Evolutionary conservation across 2,797 vertebrate genomes (phyloP).

Genomic region (Amazonetta brasiliensis): DNA sequence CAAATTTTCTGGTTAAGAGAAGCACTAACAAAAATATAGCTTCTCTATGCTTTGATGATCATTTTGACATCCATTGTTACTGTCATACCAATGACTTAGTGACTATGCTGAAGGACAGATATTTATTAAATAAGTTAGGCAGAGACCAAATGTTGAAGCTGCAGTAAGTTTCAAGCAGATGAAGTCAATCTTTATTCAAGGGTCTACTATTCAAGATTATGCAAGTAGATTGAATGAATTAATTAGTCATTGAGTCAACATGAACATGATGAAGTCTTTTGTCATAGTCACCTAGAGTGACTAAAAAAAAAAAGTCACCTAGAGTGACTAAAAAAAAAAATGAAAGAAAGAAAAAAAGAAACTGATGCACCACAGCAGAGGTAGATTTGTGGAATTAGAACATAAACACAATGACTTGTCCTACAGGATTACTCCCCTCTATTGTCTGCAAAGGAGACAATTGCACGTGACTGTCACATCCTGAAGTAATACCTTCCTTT

Average conservation of each 20-base stretch:
- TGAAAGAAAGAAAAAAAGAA: background rate
- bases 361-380: background rate
- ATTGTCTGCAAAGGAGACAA: background rate
- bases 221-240: conserved; percentile 8
- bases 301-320: background rate
- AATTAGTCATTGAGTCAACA: background rate
- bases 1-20: background rate
- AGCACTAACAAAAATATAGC: background rate
- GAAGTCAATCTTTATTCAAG: background rate
- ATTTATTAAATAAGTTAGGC: background rate
- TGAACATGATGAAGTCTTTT: background rate
- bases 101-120: background rate
- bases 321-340: background rate
- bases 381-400: background rate
- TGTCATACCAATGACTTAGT: background rate
- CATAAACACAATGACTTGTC: background rate
- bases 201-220: background rate
- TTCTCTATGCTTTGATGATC: background rate
- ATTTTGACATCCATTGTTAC: background rate
- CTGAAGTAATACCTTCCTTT: background rate
- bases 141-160: background rate
- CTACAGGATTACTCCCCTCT: background rate
- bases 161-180: background rate
- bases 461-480: background rate
- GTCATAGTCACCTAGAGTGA: background rate